These are phyloP conservation scores for Psephotus haematonotus DNA, from an alignment of 2,113 vertebrate genomes.

Conservation along the genomic window DNA sequence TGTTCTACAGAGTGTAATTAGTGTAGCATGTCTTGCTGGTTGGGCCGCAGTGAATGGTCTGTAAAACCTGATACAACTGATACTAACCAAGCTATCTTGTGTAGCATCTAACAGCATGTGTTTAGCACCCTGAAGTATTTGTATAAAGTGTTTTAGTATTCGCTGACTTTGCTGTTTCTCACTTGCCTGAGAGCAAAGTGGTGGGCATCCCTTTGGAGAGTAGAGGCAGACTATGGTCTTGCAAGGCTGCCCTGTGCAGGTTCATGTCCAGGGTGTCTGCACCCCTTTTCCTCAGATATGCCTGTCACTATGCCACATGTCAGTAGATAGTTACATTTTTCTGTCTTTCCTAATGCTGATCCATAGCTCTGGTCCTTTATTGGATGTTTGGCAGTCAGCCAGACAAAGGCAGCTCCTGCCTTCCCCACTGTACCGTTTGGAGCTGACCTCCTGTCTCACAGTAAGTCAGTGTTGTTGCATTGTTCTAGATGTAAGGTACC, in stretches of 20 bases:
- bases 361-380: not conserved
- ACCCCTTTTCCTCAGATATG: not conserved
- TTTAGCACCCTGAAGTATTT: not conserved
- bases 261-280: not conserved
- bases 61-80: not conserved
- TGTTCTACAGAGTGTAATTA: not conserved
- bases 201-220: not conserved
- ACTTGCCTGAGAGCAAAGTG: not conserved
- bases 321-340: not conserved
- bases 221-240: not conserved
- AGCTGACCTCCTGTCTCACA: accelerated
- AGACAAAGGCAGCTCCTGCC: not conserved
- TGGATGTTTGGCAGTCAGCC: not conserved
- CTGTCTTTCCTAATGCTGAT: not conserved
- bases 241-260: accelerated
- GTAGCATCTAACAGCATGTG: not conserved
- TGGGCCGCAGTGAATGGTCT: not conserved
- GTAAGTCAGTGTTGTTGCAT: not conserved
- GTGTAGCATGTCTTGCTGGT: not conserved
- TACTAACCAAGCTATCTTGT: not conserved
- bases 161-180: not conserved
- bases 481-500: not conserved
- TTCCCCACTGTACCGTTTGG: not conserved
- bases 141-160: not conserved
- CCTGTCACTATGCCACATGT: accelerated